Base-by-base conservation (phyloP, 2,797 vertebrate species). In the Morelia viridis region DNA sequence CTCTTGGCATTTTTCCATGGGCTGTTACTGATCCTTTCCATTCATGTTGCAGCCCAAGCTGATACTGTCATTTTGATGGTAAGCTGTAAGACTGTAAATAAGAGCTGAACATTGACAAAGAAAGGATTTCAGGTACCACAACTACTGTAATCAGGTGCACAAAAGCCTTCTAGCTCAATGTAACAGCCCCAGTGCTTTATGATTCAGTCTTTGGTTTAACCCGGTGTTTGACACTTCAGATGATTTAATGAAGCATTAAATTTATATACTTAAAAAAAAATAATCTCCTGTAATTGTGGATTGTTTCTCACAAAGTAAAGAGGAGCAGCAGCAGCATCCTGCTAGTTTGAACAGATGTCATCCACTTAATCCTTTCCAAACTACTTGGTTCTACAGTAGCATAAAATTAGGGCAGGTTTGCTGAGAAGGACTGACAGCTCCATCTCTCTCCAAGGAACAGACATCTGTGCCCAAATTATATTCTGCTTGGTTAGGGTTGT, bases 321-420 rank as follows among this genome's bases (percentile, higher is more conserved):
- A 92, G 90, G 83, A 57, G 90, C 0, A 76, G 88, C 24, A 90
- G 88, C n/a, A 94, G 62, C 91, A 94, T 26, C 64, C 93, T 93
- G 61, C 62, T 56, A 3, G 46, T 68, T 50, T 8, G 60, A 92
- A 89, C 91, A 95, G 95, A 95, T 94, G 95, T 91, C 95, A 91
- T 93, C 92, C 5, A 35, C 5, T 89, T 93, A 92, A 95, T 92
- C 90, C 80, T 1, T 92, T 3, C n/a, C 8, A 85, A 93, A 91
- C 89, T 68, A n/a, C 64, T 56, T 13, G 0, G 0, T 17, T 50
- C 94, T 76, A 50, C 80, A 19, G 90, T 0, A 87, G 46, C 58
- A 94, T 87, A 92, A 50, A 93, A 91, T 64, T 76, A 31, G 90
- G 86, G 80, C 91, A 84, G 65, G 91, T 89, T 93, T 87, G 84